Evolutionary conservation across 2,888 invertebrate species (phyloP).

Genomic region (Meiosimyza decipiens): DNA sequence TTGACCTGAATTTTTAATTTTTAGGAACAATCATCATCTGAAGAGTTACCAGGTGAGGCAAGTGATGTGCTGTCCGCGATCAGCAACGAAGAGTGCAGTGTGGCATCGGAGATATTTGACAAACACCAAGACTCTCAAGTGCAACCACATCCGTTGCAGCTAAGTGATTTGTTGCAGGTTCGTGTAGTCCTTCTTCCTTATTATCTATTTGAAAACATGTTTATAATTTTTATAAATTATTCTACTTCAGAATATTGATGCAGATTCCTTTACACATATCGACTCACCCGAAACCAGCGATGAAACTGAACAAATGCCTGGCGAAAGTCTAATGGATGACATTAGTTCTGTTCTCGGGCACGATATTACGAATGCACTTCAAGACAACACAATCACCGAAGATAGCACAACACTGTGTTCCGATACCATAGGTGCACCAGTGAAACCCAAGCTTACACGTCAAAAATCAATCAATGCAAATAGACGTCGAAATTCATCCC

Average conservation of each 20-base stretch:
- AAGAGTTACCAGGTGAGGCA: constrained; percentile 61
- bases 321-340: constrained; percentile 83
- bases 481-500: constrained; percentile 70
- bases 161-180: constrained; percentile 66
- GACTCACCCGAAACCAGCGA: constrained; percentile 87
- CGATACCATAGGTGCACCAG: constrained; percentile 48
- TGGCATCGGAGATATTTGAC: constrained; percentile 76
- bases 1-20: constrained; percentile 26
- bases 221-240: not conserved
- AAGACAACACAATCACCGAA: constrained; percentile 77
- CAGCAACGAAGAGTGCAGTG: constrained; percentile 79
- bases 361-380: constrained; percentile 76
- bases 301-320: constrained; percentile 78
- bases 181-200: not conserved
- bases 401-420: constrained; percentile 77
- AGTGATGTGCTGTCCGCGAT: constrained; percentile 73
- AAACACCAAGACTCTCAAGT: constrained; percentile 56
- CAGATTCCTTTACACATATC: constrained; percentile 76
- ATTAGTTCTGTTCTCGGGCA: constrained; percentile 80
- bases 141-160: constrained; percentile 44
- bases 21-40: constrained; percentile 64
- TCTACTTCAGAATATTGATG: constrained; percentile 64
- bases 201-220: too few relatives aligned
- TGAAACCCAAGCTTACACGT: constrained; percentile 51
- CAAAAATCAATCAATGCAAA: constrained; percentile 47